Evolutionary conservation across 2,113 vertebrate species (phyloP), one percentile per base, ranked within the genome.

Genomic region (Rhinolophus sinicus): DNA sequence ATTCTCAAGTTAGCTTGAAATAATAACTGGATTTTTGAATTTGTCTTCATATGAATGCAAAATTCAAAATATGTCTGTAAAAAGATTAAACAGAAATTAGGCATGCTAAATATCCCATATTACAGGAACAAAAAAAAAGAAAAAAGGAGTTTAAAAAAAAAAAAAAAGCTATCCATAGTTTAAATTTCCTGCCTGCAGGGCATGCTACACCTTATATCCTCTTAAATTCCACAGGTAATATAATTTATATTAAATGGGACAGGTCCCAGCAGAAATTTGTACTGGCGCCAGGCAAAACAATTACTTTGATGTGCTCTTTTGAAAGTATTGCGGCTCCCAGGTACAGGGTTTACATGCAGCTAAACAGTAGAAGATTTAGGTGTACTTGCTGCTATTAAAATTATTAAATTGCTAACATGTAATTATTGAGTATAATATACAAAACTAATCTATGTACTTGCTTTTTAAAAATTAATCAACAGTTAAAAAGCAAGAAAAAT

Each of bases 151-250:
- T 97, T 52, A 54, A 69, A 76, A 10, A 30, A 60, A 54, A 69
- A 76, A 10, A 30, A 70, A 84, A 77, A 98, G 76, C 93, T 98
- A 98, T 70, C 94, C 22, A 89, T 94, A 70, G 96, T 97, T 98
- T 98, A 96, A 97, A 97, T 97, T 99, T 99, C 98, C 98, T 98
- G 98, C 94, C 98, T 90, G 6, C 67, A 14, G 56, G 98, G 95
- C 97, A 98, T 86, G 97, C 97, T 98, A 98, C 98, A 98, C 92
- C 97, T 98, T 98, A 98, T 93, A 98, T 97, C 97, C 97, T 98
- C 98, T 98, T 84, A 97, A 98, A 98, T 98, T 98, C 97, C 98
- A 98, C 97, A 98, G 97, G 97, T 98, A 98, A 98, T 98, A 98
- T 96, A 98, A 98, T 98, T 98, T 97, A 97, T 97, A 97, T 90